Base-by-base conservation (phyloP, 2,888 invertebrate species). In the Drosophila tanythrix region DNA sequence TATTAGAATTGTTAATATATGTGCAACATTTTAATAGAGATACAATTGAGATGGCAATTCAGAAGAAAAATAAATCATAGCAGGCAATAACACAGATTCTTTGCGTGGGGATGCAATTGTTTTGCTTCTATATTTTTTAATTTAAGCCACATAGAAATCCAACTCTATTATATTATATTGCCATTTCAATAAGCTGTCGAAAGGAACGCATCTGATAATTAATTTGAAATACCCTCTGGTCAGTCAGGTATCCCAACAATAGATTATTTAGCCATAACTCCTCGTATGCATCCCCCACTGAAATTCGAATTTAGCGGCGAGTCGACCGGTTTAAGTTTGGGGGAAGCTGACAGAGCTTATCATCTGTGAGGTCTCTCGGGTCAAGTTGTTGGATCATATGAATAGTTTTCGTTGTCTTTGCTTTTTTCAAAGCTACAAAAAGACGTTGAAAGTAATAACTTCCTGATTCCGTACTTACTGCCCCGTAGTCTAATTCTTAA, bases 321-420 rank as follows among this genome's bases (percentile, higher is more conserved):
- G 33, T 69, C 56, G 38, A 35, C 33, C 38, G 35, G 50, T 40
- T 36, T 58, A 15, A 48, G 36, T 68, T 67, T 70, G 35, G 50
- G 68, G 50, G 35, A 57, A 43, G 50, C 38, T 55, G 25, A 21
- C 36, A 15, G 27, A 43, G 58, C 69, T 72, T 67, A 72, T 72
- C 71, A 74, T 75, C 21, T 38, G 21, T 36, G 35, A 25, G 53
- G 73, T 73, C 73, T 36, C 0, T 38, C 7, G 57, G 75, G 48
- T 74, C 71, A 72, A 74, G 21, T 40, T 36, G 70, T 31, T 68
- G 40, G 59, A 68, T 68, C 70, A 51, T 68, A 68, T 70, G 50
- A 68, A 68, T 58, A 70, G 50, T 51, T 58, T 35, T 38, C 46
- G 71, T 70, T 70, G 60, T 60, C 71, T 53, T 60, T 70, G 18